Evolutionary conservation across 2,113 vertebrate genomes (phyloP), one percentile per base, ranked within the genome.

Genomic region (Lonchura striata): DNA sequence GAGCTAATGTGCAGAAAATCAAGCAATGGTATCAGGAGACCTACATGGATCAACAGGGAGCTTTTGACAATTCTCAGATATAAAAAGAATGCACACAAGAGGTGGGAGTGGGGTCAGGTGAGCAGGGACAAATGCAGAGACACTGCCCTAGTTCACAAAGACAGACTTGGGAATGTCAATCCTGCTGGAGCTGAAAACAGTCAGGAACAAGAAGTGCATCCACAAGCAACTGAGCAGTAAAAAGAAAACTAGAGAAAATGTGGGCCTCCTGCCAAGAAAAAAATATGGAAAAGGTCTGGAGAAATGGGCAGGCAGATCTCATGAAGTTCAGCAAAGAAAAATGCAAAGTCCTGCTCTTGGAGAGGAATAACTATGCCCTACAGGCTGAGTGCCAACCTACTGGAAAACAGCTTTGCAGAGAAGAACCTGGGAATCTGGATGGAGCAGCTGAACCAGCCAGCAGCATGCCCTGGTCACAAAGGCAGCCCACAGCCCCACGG

Each of bases 281-380:
- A 87, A 61, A 21, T 7, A 79, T 5, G 11, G 31, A 77, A 77
- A 77, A 83, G n/a, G 17, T 24, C 21, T 53, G 39, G 30, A 63
- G 42, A 78, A 95, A 71, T 3, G 5, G 15, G 24, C 47, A 63
- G 56, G 37, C 31, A 57, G 68, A 57, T 65, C 60, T 70, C 50
- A 74, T 17, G 24, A 91, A 70, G 56, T 60, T 72, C 63, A 79
- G 57, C 66, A 82, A 31, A 92, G n/a, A 72, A 42, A 90, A 95
- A 90, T 8, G 22, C 46, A 8, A 90, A 86, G 49, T 60, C 28
- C 24, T 27, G 53, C 42, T 82, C 44, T 31, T 31, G 19, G 19
- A 30, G 22, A 83, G 28, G 20, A 94, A 61, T 21, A 86, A 53
- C 68, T 25, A 16, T 33, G 37, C 37, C 2, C 0, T 44, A 13